A percentile compares a stretch with the other conserved stretches of the same genome.
Evolutionary conservation across 2,113 vertebrate genomes (phyloP).

Genomic region (Upupa epops): DNA sequence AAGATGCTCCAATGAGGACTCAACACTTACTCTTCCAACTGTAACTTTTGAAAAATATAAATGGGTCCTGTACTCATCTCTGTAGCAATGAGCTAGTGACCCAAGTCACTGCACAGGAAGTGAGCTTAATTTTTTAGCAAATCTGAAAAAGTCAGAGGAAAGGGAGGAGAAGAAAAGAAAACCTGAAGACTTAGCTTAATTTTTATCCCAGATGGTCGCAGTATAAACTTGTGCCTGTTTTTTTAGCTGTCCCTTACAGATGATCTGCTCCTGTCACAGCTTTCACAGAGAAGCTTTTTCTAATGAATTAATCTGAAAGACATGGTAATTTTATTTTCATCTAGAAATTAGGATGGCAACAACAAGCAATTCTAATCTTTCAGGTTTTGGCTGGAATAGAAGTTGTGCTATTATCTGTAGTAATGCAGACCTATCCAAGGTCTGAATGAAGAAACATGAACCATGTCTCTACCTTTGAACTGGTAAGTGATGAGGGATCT

Average conservation of each 20-base stretch:
- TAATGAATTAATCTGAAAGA: neutral
- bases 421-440: neutral
- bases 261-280: neutral
- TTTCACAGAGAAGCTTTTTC: neutral
- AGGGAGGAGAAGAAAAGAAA: neutral
- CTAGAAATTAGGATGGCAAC: neutral
- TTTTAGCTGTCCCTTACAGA: neutral
- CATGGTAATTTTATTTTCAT: neutral
- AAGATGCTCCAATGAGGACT: neutral
- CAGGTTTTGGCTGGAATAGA: neutral
- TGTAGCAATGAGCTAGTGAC: neutral
- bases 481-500: neutral
- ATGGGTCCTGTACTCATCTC: neutral
- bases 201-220: neutral
- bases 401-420: neutral
- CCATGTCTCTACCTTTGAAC: neutral
- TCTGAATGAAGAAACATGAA: neutral
- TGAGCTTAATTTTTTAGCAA: neutral
- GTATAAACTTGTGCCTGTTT: neutral
- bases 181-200: neutral
- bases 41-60: neutral
- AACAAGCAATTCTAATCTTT: neutral
- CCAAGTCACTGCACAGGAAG: neutral
- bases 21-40: rapidly evolving
- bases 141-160: neutral